Base-by-base conservation (phyloP, 2,888 invertebrate genomes). In the Pilophorus perplexus region DNA sequence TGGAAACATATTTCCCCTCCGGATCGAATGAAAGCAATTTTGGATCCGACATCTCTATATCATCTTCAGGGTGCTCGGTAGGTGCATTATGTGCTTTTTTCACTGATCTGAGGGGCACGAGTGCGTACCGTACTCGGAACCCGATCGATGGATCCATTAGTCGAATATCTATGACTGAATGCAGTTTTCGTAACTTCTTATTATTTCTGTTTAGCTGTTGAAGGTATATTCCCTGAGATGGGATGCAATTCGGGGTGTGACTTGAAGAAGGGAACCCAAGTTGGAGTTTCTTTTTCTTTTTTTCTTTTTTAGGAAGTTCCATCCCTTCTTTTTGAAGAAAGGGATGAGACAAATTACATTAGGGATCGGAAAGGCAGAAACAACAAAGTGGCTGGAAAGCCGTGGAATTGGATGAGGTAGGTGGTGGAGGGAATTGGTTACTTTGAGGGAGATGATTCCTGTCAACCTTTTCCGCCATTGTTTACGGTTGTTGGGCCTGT, bases 361-460 rank as follows among this genome's bases (percentile, higher is more conserved):
- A 42, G 16, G 46, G 10, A 14, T 52, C 52, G 52, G 18, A 52
- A 52, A 28, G 14, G 28, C 25, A 10, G 27, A 16, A 27, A 10
- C 16, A 28, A 52, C 52, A 52, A 52, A 52, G 52, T 16, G 33
- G 18, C 2, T 28, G 33, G 5, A 16, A 18, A 28, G 28, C 10
- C 18, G 27, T 14, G 27, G 14, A 28, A 14, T 14, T 4, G 16
- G 2, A 16, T 14, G 20, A 48, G 28, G 25, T 28, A 28, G 28
- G 52, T 52, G n/a, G 46, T 20, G 14, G 52, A 20, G 16, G 12
- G n/a, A n/a, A n/a, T n/a, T n/a, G n/a, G n/a, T 52, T 25, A 28
- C 28, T 52, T 52, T 52, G 27, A 52, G 52, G 28, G 52, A 28
- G 52, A 52, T 52, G 52, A 52, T 52, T 52, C 28, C 18, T 52